phyloP scores from a whole-genome alignment of 2,797 vertebrate species.

The Okamejei kenojei region DNA sequence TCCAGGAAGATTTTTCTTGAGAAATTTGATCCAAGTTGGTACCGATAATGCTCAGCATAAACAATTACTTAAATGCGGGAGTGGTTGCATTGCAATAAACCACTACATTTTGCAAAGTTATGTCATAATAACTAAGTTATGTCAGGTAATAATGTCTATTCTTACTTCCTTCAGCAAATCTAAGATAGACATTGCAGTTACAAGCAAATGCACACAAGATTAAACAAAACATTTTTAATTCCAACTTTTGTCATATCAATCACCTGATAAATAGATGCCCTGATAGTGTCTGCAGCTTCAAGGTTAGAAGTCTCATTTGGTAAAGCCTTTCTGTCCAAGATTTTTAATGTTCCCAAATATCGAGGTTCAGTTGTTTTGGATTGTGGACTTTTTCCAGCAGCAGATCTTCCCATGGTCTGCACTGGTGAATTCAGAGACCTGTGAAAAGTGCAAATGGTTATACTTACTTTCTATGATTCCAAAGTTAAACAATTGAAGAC shows the following conservation, averaged over 20 bases:
- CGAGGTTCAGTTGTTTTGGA: constrained; percentile 60
- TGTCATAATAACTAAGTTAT: too few species aligned
- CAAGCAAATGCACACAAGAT: neutral
- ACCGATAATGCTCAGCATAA: too few species aligned
- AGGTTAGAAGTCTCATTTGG: constrained; percentile 55
- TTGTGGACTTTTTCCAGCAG: constrained; percentile 44
- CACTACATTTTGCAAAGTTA: neutral
- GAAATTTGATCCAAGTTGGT: too few species aligned
- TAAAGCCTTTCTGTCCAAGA: constrained; percentile 65
- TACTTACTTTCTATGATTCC: neutral
- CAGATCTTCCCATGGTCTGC: constrained; percentile 51
- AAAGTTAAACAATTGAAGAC: too few species aligned
- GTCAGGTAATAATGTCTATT: neutral
- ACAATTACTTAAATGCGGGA: neutral
- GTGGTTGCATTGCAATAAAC: neutral
- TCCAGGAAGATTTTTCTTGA: too few species aligned
- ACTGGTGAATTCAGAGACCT: constrained; percentile 57
- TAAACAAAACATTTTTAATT: neutral
- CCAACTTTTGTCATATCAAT: neutral
- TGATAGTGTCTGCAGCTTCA: constrained; percentile 64
- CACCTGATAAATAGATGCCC: constrained; percentile 87
- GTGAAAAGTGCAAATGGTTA: neutral
- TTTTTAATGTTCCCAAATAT: constrained; percentile 73
- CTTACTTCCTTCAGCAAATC: neutral
- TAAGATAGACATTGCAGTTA: neutral